Evolutionary conservation across 2,113 vertebrate genomes (phyloP).

Genomic region (Xyrauchen texanus): DNA sequence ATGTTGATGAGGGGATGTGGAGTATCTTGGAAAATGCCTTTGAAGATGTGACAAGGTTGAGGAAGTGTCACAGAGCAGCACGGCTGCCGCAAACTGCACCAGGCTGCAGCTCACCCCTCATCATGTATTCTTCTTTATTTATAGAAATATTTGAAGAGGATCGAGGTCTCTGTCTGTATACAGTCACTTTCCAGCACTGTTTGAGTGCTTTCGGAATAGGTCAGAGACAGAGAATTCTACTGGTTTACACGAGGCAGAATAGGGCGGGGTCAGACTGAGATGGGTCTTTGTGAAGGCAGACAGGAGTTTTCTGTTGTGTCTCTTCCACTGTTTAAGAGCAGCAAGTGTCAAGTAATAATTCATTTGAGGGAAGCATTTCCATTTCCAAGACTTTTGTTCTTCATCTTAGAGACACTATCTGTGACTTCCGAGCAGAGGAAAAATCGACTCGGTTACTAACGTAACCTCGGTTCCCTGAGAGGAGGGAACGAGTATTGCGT

Average conservation of each 20-base stretch:
- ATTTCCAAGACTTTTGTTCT: too few relatives aligned
- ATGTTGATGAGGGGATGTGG: background rate
- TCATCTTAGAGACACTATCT: too few relatives aligned
- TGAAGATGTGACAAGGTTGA: conserved; percentile 30
- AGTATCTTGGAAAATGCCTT: conserved; percentile 25
- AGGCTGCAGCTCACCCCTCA: conserved; percentile 21
- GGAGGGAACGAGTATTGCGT: too few relatives aligned
- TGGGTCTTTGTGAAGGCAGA: conserved; percentile 11
- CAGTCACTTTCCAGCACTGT: background rate
- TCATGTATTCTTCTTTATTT: conserved; percentile 48
- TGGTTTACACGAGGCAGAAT: background rate
- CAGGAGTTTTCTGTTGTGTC: background rate
- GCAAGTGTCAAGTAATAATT: too few relatives aligned
- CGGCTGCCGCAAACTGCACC: conserved; percentile 5
- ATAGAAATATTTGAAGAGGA: background rate
- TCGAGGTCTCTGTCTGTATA: background rate
- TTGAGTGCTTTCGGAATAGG: background rate
- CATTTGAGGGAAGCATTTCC: too few relatives aligned
- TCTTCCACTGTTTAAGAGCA: background rate
- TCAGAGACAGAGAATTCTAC: background rate
- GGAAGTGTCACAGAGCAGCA: conserved; percentile 26
- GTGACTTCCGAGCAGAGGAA: too few relatives aligned
- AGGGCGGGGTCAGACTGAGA: conserved; percentile 1
- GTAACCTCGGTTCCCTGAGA: too few relatives aligned
- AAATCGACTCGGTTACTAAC: too few relatives aligned